phyloP scores from a whole-genome alignment of 2,797 vertebrate genomes.

The Gymnodraco acuticeps region DNA sequence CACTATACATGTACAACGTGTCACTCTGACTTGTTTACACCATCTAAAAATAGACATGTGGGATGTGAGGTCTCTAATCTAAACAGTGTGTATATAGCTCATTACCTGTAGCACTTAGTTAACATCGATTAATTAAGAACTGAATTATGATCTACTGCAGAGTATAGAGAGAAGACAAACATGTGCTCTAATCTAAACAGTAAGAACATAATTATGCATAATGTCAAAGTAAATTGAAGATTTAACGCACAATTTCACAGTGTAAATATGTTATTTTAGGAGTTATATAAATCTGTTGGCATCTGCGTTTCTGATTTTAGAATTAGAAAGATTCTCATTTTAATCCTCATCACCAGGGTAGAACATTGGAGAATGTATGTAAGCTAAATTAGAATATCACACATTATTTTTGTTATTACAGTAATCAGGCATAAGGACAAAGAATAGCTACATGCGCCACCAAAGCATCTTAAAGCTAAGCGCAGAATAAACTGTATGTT shows the following conservation, averaged over 20 bases:
- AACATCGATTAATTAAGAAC: background rate
- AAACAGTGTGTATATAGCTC: background rate
- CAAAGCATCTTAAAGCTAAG: too few relatives aligned
- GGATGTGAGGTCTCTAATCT: background rate
- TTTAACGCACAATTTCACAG: constrained; percentile 31
- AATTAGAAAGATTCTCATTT: constrained; percentile 9
- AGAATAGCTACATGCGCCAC: too few relatives aligned
- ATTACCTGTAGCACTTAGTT: background rate
- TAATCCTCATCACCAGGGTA: background rate
- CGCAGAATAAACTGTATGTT: too few relatives aligned
- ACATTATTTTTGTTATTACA: too few relatives aligned
- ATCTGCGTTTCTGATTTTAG: constrained; percentile 25
- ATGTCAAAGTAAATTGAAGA: constrained; percentile 26
- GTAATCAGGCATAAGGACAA: background rate
- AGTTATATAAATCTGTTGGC: constrained; percentile 15
- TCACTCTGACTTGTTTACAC: background rate
- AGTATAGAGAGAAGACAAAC: background rate
- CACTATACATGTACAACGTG: background rate
- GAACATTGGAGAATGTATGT: constrained; percentile 4
- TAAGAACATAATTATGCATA: constrained; percentile 21
- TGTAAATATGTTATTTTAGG: constrained; percentile 12
- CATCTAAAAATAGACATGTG: background rate
- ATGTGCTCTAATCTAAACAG: constrained; percentile 13
- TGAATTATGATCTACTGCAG: background rate
- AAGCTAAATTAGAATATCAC: background rate